Conservation (phyloP, 2,888 invertebrate genomes). For the Patella ulyssiponensis region DNA sequence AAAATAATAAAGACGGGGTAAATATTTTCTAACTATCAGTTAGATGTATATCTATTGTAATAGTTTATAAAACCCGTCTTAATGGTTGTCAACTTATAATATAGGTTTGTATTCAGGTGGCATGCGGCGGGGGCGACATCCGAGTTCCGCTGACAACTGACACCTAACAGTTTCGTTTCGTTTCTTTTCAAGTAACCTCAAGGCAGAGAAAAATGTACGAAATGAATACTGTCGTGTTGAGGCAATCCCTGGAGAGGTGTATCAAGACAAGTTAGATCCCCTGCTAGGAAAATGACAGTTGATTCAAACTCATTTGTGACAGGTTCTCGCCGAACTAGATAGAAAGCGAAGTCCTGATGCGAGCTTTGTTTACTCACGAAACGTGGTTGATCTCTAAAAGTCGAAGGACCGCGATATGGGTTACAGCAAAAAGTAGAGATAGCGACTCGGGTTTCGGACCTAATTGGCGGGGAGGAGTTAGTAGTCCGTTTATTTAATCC, state of each 20-base stretch:
- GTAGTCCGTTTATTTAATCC: constrained; percentile 18
- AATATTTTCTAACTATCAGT: constrained; percentile 6
- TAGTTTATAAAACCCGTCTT: background rate
- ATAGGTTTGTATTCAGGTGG: background rate
- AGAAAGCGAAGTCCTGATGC: constrained; percentile 24
- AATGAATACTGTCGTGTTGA: constrained; percentile 26
- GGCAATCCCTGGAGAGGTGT: constrained; percentile 22
- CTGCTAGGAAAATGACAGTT: constrained; percentile 27
- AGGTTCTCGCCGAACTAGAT: constrained; percentile 20
- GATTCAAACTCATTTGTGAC: constrained; percentile 28
- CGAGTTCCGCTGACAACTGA: constrained; percentile 18
- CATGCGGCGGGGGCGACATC: constrained; percentile 7
- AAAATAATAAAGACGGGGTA: background rate
- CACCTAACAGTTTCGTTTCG: constrained; percentile 20
- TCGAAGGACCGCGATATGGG: constrained; percentile 21
- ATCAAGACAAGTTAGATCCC: constrained; percentile 17
- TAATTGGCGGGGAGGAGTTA: constrained; percentile 30
- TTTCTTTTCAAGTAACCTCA: constrained; percentile 18
- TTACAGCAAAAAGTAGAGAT: constrained; percentile 17
- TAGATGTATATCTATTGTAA: constrained; percentile 4
- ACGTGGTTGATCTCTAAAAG: constrained; percentile 13
- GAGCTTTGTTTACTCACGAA: constrained; percentile 27
- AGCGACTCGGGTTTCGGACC: constrained; percentile 18
- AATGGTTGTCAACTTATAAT: constrained; percentile 5
- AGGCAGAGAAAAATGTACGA: constrained; percentile 16